phyloP scores from a whole-genome alignment of 1,140 invertebrate species.

The Lepidotrigona ventralis region DNA sequence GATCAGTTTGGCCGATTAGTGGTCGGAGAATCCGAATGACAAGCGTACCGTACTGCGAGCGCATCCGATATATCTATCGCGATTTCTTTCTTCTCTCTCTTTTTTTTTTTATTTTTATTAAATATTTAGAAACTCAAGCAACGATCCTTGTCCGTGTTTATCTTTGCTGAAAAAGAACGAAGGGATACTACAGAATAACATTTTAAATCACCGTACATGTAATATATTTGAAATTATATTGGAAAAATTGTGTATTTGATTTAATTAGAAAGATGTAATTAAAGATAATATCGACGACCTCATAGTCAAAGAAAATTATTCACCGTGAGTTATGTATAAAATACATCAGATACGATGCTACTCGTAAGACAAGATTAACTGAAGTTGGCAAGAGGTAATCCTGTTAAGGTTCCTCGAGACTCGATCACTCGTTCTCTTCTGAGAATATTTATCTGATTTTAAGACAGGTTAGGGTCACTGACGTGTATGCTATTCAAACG shows the following conservation, averaged over 20 bases:
- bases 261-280: no score
- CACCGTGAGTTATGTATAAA: neutral
- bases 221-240: neutral
- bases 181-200: no score
- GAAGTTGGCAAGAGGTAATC: neutral
- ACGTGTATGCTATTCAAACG: neutral
- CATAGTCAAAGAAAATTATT: neutral
- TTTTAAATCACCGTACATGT: neutral
- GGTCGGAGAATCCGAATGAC: slow-evolving; percentile 49
- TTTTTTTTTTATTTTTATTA: no score
- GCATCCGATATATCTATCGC: no score
- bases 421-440: neutral
- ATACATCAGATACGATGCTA: neutral
- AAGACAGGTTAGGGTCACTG: neutral
- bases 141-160: no score
- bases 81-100: neutral
- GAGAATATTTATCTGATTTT: neutral
- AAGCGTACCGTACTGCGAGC: neutral
- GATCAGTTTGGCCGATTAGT: slow-evolving; percentile 66
- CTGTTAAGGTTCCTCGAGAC: neutral
- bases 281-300: no score
- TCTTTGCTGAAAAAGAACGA: no score
- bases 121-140: no score
- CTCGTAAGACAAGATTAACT: neutral
- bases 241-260: neutral